These are phyloP conservation scores for Panagrolaimus sp. DNA, from an alignment of 1,140 invertebrate species.

Conservation along the genomic window DNA sequence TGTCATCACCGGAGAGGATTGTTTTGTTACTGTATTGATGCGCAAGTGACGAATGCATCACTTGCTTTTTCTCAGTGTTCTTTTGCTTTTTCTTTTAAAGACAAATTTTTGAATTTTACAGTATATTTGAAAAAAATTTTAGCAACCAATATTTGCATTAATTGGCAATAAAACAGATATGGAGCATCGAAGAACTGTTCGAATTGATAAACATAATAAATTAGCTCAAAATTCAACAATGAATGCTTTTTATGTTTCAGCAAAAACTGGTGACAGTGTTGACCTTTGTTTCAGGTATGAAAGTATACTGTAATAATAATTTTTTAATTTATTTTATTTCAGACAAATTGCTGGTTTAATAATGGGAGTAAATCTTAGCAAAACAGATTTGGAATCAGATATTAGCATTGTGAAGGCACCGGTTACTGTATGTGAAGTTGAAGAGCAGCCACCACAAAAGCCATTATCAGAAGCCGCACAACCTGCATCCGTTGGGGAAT, in stretches of 20 bases:
- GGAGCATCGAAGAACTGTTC: slow-evolving; percentile 75
- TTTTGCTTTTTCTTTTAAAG: too few species aligned
- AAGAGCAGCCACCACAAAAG: neutral
- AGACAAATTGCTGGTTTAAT: slow-evolving; percentile 67
- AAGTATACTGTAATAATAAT: too few species aligned
- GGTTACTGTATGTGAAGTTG: slow-evolving; percentile 21
- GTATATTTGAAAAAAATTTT: slow-evolving; percentile 18
- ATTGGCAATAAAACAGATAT: slow-evolving; percentile 82
- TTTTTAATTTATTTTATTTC: slow-evolving; percentile 54
- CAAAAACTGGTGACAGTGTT: slow-evolving; percentile 81
- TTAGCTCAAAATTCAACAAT: slow-evolving; percentile 73
- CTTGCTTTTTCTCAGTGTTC: too few species aligned
- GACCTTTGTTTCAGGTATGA: slow-evolving; percentile 56
- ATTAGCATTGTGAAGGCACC: slow-evolving; percentile 66
- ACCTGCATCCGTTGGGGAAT: neutral
- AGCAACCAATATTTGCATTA: slow-evolving; percentile 68
- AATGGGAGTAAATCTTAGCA: slow-evolving; percentile 66
- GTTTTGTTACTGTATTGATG: too few species aligned
- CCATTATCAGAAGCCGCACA: neutral
- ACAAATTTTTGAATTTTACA: slow-evolving; percentile 6
- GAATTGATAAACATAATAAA: slow-evolving; percentile 71
- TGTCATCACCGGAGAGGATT: too few species aligned
- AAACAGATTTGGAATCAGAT: slow-evolving; percentile 67
- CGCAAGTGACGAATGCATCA: too few species aligned
- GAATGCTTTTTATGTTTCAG: slow-evolving; percentile 72